Conservation (phyloP, 2,797 vertebrate genomes). For the Picus viridis region DNA sequence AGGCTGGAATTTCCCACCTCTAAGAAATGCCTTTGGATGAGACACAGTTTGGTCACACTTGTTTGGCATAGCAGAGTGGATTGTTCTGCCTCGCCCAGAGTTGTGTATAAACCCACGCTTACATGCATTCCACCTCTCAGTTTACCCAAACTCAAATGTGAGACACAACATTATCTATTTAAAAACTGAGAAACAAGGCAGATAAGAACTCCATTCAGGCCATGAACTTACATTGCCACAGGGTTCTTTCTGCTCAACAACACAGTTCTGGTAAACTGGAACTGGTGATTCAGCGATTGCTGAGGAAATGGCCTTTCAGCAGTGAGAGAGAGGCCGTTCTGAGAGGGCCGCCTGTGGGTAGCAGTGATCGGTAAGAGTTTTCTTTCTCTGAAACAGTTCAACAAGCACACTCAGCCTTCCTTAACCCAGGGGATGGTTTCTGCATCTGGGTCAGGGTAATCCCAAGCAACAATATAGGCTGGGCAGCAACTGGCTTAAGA, state of each 20-base stretch:
- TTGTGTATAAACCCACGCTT: background rate
- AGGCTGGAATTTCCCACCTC: background rate
- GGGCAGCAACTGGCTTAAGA: too few species aligned
- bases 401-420: background rate
- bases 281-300: slow-evolving; percentile 41
- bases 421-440: background rate
- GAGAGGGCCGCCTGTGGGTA: background rate
- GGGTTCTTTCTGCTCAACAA: slow-evolving; percentile 7
- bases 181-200: background rate
- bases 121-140: background rate
- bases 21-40: slow-evolving; percentile 8
- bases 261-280: slow-evolving; percentile 34
- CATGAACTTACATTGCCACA: background rate
- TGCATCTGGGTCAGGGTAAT: too few species aligned
- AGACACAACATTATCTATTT: slow-evolving; percentile 34
- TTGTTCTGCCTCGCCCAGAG: slow-evolving; percentile 1
- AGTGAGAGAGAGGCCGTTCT: background rate
- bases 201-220: slow-evolving; percentile 43
- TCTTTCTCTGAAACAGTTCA: background rate
- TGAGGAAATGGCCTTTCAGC: background rate
- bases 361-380: background rate
- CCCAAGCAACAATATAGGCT: too few species aligned
- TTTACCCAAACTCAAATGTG: slow-evolving; percentile 19
- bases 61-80: background rate
- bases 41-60: background rate